phyloP scores from a whole-genome alignment of 2,888 invertebrate species.

The Tenthredo mesomela region DNA sequence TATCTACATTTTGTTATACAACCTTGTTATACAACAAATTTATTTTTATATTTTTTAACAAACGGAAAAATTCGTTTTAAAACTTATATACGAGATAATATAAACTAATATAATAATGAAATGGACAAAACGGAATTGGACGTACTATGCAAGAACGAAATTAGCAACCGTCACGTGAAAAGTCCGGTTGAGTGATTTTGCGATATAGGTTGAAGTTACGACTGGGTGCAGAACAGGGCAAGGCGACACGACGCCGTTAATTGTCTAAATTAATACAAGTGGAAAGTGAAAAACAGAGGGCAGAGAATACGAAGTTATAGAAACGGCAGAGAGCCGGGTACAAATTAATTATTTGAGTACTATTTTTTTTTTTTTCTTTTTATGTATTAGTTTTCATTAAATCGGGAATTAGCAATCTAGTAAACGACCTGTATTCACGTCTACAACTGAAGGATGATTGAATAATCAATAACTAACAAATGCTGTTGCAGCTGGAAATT shows the following conservation, averaged over 20 bases:
- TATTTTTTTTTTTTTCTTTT: too few relatives aligned
- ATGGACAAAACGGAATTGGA: background rate
- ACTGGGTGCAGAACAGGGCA: background rate
- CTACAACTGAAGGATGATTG: background rate
- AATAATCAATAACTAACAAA: background rate
- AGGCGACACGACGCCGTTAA: background rate
- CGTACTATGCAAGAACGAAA: background rate
- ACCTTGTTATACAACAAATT: background rate
- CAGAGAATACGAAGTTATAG: background rate
- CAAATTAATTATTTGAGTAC: slow-evolving; percentile 2
- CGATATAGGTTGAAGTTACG: slow-evolving; percentile 5
- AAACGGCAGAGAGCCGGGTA: background rate
- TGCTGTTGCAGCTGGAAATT: background rate
- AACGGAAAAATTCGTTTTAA: background rate
- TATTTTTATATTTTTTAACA: background rate
- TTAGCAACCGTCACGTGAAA: slow-evolving; percentile 1
- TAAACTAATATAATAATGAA: background rate
- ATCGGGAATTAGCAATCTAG: slow-evolving; percentile 33
- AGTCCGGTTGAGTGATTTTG: slow-evolving; percentile 26
- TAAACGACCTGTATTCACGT: slow-evolving; percentile 16
- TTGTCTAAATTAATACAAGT: slow-evolving; percentile 21
- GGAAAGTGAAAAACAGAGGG: slow-evolving; percentile 14
- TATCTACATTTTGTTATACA: background rate
- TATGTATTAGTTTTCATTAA: background rate
- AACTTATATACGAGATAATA: background rate